Base-by-base conservation (phyloP, 1,140 invertebrate species). In the Leptinotarsa defecta region DNA sequence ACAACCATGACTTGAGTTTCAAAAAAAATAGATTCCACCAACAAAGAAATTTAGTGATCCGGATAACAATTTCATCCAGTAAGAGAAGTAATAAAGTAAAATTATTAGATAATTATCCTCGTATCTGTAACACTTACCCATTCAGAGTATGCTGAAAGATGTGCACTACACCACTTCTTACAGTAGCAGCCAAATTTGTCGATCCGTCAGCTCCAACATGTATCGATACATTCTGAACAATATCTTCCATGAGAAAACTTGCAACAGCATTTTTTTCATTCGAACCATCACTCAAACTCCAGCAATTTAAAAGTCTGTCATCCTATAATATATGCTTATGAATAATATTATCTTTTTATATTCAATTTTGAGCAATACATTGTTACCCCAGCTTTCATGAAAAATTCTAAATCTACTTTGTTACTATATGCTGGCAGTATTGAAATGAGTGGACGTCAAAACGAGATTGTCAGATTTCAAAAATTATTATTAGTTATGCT, bases 91-190 rank as follows among this genome's bases (percentile, higher is more conserved):
- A 34, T 34, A n/a, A n/a, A 19, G 71, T 73, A 43, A 73, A 68
- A 68, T 78, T 64, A 73, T 13, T 11, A 43, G 34, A 34, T 43
- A 11, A 43, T 43, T 11, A 43, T 43, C 34, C 1, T 2, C 0
- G 8, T 43, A 43, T 43, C 34, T 43, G 34, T 43, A 57, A 61
- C 69, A 83, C 83, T 86, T 85, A 92, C 88, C 92, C 92, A 87
- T 94, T 94, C 61, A 92, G 86, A 76, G 90, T 90, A 77, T 93
- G 91, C 77, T 91, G 89, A 85, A 94, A 96, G 49, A 95, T 86
- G 84, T 95, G 91, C 64, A 93, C 89, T 61, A 92, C 90, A 17
- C 94, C 94, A 84, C 89, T 92, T 77, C 90, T 89, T 1, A 93
- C 94, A 1, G 91, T 89, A 15, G 91, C 91, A 8, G 88, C 88